Evolutionary conservation across 1,140 invertebrate genomes (phyloP).

Genomic region (Brachionus rubens): DNA sequence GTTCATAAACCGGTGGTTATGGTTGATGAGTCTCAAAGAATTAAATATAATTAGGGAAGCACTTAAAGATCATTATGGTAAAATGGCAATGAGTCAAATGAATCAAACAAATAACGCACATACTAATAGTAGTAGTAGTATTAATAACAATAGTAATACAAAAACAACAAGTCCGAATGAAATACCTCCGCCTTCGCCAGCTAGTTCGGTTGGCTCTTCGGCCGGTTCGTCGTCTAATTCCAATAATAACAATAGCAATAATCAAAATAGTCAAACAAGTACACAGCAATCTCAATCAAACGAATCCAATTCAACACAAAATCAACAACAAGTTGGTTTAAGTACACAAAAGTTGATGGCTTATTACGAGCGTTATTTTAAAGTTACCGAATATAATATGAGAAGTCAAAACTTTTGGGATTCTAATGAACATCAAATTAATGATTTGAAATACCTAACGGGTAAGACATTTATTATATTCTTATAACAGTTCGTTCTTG

Average conservation of each 20-base stretch:
- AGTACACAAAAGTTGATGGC: conserved; percentile 17
- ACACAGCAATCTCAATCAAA: conserved; percentile 37
- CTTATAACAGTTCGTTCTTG: too few relatives aligned
- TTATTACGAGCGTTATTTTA: conserved; percentile 34
- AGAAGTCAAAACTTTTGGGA: conserved; percentile 42
- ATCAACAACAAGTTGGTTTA: conserved; percentile 1
- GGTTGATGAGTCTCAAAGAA: conserved; percentile 45
- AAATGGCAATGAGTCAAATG: not conserved
- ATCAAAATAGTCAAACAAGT: not conserved
- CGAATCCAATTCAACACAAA: not conserved
- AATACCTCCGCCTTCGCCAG: conserved; percentile 37
- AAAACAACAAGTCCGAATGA: conserved; percentile 38
- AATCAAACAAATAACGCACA: not conserved
- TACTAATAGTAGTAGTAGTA: not conserved
- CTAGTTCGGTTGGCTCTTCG: conserved; percentile 9
- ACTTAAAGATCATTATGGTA: conserved; percentile 6
- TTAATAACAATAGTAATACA: not conserved
- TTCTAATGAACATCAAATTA: conserved; percentile 12
- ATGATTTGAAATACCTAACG: conserved; percentile 15
- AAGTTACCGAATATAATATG: conserved; percentile 40
- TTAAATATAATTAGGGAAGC: conserved; percentile 24
- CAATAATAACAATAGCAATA: not conserved
- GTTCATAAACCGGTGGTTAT: conserved; percentile 44
- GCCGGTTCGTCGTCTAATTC: conserved; percentile 29
- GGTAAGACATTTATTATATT: not conserved